Percentiles rank a stretch among this genome's conserved stretches.
These are phyloP conservation scores for Mystacornis crossleyi DNA, from an alignment of 2,113 vertebrate species.

Conservation along the genomic window DNA sequence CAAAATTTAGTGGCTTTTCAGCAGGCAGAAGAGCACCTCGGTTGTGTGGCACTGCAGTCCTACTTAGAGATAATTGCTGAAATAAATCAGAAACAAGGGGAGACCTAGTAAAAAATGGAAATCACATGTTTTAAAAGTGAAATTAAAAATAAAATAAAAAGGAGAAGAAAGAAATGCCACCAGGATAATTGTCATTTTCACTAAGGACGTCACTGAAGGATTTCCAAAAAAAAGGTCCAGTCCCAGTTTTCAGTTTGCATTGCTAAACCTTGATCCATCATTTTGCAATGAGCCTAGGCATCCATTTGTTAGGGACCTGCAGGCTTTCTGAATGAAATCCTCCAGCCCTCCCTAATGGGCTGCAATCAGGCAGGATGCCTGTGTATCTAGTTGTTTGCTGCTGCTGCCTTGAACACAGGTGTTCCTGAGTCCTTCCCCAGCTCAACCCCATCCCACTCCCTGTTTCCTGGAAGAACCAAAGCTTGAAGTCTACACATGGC, in stretches of 20 bases:
- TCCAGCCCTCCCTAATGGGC: not conserved
- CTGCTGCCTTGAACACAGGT: not conserved
- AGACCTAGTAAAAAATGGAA: conserved; percentile 3
- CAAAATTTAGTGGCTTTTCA: conserved; percentile 12
- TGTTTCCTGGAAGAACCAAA: not conserved
- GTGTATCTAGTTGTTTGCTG: not conserved
- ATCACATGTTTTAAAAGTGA: not conserved
- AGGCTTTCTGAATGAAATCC: not conserved
- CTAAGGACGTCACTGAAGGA: not conserved
- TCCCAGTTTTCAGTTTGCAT: not conserved
- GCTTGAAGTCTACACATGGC: accelerated
- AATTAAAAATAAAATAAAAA: not conserved
- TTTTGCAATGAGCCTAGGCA: not conserved
- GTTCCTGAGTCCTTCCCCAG: not conserved
- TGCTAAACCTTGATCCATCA: not conserved
- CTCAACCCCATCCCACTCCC: not conserved
- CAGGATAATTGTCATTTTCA: not conserved
- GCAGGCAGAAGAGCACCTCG: conserved; percentile 8
- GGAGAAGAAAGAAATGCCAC: not conserved
- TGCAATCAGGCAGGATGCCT: not conserved
- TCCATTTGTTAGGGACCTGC: not conserved
- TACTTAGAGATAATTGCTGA: conserved; percentile 31
- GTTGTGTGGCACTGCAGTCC: not conserved
- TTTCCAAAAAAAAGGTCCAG: not conserved
- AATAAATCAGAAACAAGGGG: conserved; percentile 34